Evolutionary conservation across 1,140 invertebrate genomes (phyloP), one percentile per base, ranked within the genome.

Genomic region (Ooceraea biroi): DNA sequence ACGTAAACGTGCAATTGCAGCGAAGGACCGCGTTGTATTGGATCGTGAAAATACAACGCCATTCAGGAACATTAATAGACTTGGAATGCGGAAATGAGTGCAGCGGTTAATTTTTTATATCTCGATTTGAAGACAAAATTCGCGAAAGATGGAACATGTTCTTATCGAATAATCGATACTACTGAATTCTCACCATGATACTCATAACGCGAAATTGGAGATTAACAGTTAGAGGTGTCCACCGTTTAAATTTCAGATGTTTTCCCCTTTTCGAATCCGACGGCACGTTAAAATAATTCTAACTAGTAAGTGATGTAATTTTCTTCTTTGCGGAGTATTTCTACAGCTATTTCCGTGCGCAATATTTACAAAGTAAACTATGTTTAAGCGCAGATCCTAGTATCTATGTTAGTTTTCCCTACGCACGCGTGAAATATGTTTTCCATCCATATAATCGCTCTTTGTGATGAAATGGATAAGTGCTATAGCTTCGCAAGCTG

Each of bases 341-440:
- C 55, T 3, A 74, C 36, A 46, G 22, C 25, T 46, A 60, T 60
- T 74, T 60, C 17, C 25, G 10, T 0, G 25, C n/a, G n/a, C 57
- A 74, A 74, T 61, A 61, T 74, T 74, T 74, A 48, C 41, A 61
- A 61, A 48, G 8, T 69, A 74, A 74, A 73, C 46, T 19, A 2
- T 17, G 22, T 8, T 48, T 73, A 58, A 73, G 22, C 36, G 44
- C 30, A 65, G 30, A 48, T 7, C 22, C 44, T 69, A 65, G 41
- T 27, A 69, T 8, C 44, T 69, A 27, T 50, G 66, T 69, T 69
- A 50, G 46, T 69, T 69, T 69, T 46, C 36, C 36, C 7, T 7
- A 7, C 36, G 7, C 36, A 36, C 30, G 48, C 7, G 44, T 60
- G 25, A 60, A 74, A 74, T 60, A 30, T 48, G 41, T 60, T 74